Evolutionary conservation across 2,797 vertebrate species (phyloP).

Genomic region (Pseudochaenichthys georgianus): DNA sequence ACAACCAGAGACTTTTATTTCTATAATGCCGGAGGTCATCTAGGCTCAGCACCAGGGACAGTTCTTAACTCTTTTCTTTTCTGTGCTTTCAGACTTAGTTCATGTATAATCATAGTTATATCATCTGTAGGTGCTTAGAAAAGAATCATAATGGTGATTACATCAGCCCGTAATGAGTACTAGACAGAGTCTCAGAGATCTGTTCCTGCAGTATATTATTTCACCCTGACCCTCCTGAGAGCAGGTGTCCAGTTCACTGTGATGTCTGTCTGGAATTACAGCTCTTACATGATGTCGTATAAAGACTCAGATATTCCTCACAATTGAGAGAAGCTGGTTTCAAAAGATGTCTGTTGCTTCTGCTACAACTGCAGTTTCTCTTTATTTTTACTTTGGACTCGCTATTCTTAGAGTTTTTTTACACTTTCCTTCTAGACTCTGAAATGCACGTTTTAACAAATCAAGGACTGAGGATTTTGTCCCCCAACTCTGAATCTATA

Average conservation of each 20-base stretch:
- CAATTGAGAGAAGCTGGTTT: conserved; percentile 6
- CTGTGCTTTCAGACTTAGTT: conserved; percentile 16
- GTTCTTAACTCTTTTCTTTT: neutral
- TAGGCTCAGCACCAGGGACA: conserved; percentile 2
- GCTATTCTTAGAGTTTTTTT: no score
- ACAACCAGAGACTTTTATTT: conserved; percentile 6
- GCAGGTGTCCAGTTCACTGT: conserved; percentile 22
- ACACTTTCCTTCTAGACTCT: no score
- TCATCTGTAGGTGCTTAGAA: neutral
- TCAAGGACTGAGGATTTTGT: neutral
- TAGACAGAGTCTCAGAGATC: neutral
- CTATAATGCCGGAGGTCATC: neutral
- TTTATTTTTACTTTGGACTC: no score
- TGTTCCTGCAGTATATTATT: conserved; percentile 18
- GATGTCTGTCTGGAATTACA: neutral
- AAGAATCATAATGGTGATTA: conserved; percentile 39
- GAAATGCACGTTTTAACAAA: no score
- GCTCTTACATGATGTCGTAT: neutral
- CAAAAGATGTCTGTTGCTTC: neutral
- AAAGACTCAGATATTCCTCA: conserved; percentile 4
- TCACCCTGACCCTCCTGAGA: conserved; percentile 10
- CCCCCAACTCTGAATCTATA: neutral
- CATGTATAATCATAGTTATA: conserved; percentile 18
- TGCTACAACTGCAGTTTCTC: neutral
- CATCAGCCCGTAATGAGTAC: conserved; percentile 34